These are phyloP conservation scores for Pitangus sulphuratus DNA, from an alignment of 2,797 vertebrate genomes.

Conservation along the genomic window DNA sequence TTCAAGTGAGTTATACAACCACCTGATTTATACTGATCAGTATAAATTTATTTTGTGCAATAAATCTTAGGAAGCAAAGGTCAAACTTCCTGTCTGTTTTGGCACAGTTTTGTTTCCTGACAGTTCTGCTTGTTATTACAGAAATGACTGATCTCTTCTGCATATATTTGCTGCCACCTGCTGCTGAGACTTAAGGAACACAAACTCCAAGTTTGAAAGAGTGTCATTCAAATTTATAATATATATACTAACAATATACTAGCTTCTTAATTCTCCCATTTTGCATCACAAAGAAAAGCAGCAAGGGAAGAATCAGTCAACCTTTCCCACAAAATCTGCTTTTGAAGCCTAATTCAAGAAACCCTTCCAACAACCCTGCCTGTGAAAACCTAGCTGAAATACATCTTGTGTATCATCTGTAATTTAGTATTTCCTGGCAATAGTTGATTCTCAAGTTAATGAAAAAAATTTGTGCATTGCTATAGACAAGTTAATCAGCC, in stretches of 20 bases:
- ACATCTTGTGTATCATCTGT: background rate
- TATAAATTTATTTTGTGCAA: background rate
- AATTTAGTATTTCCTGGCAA: background rate
- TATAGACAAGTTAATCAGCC: background rate
- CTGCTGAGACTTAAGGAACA: background rate
- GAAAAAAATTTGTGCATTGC: background rate
- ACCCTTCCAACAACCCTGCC: background rate
- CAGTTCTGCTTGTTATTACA: background rate
- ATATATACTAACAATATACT: background rate
- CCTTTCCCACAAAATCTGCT: background rate
- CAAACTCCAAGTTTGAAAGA: background rate
- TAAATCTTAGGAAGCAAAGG: background rate
- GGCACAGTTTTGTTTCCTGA: background rate
- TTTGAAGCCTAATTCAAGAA: background rate
- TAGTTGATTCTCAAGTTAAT: background rate
- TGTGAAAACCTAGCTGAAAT: background rate
- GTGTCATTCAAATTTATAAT: background rate
- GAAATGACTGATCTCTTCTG: background rate
- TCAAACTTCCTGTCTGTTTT: background rate
- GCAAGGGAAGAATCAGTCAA: background rate
- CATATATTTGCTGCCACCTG: slow-evolving; percentile 47
- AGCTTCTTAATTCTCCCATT: background rate
- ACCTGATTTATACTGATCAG: background rate
- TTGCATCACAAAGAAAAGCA: background rate
- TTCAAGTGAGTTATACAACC: background rate